Conservation (phyloP, 2,888 invertebrate species). For the Melieria omissa region DNA sequence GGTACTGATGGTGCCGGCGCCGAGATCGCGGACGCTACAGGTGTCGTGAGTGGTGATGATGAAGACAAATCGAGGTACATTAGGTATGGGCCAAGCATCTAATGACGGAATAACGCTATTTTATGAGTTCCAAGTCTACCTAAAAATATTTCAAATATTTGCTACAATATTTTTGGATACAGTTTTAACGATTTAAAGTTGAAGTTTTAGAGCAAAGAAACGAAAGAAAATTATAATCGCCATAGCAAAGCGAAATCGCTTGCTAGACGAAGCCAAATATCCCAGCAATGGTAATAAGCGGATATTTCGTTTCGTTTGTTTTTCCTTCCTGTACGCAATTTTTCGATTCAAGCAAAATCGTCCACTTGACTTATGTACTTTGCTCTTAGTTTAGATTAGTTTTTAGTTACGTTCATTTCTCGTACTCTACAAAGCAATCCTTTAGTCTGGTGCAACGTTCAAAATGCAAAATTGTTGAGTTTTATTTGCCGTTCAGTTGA, state of each 20-base stretch:
- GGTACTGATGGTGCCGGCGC: conserved; percentile 60
- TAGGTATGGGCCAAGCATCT: conserved; percentile 74
- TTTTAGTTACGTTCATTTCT: conserved; percentile 18
- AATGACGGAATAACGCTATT: conserved; percentile 66
- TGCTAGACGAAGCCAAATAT: neutral
- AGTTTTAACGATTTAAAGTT: conserved; percentile 17
- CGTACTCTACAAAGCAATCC: conserved; percentile 14
- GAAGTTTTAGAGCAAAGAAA: conserved; percentile 17
- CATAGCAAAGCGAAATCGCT: neutral
- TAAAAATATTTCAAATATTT: no score
- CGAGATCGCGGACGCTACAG: conserved; percentile 50
- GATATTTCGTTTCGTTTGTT: conserved; percentile 12
- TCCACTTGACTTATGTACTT: neutral
- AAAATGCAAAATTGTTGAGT: neutral
- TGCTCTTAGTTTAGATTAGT: conserved; percentile 14
- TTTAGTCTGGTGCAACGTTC: conserved; percentile 17
- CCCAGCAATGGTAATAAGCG: conserved; percentile 23
- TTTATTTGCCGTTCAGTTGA: no score
- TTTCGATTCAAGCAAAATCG: no score
- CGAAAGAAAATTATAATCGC: conserved; percentile 18
- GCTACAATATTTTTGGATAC: no score
- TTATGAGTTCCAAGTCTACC: conserved; percentile 33
- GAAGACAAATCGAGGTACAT: conserved; percentile 89
- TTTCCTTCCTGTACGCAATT: neutral
- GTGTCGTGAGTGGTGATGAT: conserved; percentile 72